Base-by-base conservation (phyloP, 1,140 invertebrate species). In the Galendromus occidentalis region DNA sequence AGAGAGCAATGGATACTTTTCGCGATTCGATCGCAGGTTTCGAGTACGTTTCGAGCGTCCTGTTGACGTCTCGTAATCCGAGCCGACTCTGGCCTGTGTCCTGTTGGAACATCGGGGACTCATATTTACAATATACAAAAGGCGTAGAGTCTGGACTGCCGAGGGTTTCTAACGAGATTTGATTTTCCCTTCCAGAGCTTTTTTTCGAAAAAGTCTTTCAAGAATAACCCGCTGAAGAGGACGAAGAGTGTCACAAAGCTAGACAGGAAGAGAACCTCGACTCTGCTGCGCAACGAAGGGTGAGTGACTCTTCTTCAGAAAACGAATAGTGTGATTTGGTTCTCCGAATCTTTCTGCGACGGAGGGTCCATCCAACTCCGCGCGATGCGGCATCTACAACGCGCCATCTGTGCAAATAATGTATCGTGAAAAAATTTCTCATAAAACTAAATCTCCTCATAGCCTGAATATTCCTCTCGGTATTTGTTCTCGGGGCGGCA, bases 181-280 rank as follows among this genome's bases (percentile, higher is more conserved):
- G 2, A 33, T 47, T 29, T 68, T 42, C 14, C 9, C 59, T 75
- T 75, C 4, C 76, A 84, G 82, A 87, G 85, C 74, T 92, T 92
- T 81, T 92, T 92, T 80, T 87, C 86, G 64, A 91, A 90, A 79
- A 81, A 88, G 73, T 86, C 85, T 67, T 86, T 85, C 77, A 83
- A 88, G 74, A 86, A 84, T 73, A 88, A 88, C 77, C 87, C 87
- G 6, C 77, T 91, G 69, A 92, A 92, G 78, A 81, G 89, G 72
- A 91, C 88, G 68, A 91, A 91, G 75, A 91, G 87, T 71, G 88
- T 88, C 67, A 91, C 87, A 51, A 92, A 91, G 75, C 76, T 92
- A 71, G 88, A 91, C 73, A 79, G 86, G 47, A 86, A 86, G 74
- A 78, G 84, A 72, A 74, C 73, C 68, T 72, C 79, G 67, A 74